Base-by-base conservation (phyloP, 2,113 vertebrate genomes). In the Silurus glanis region DNA sequence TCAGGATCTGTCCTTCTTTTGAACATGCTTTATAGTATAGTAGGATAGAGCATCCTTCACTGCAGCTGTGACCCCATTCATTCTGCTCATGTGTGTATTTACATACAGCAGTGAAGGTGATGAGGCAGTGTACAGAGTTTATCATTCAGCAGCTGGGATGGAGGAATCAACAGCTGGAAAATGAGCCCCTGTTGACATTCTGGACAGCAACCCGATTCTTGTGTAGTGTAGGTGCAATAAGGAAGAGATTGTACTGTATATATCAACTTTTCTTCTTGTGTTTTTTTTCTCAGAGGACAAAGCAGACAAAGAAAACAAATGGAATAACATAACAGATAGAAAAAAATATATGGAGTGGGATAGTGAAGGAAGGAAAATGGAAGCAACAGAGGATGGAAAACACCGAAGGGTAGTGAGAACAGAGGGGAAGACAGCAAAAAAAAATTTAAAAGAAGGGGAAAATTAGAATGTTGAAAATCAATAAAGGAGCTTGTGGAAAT, bases 31-130 rank as follows among this genome's bases (percentile, higher is more conserved):
- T 72, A 59, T 16, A 69, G 28, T 80, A 28, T 13, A 7, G 55
- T 59, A 47, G 28, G 21, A 90, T 84, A 75, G 78, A 75, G n/a
- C 85, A 91, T 90, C 85, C 79, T 86, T 90, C 10, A 37, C 45
- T 85, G 51, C 5, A 76, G 85, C 85, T 83, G 1, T 14, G 25
- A 86, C 66, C 84, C 75, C 45, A 53, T 89, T 93, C 90, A 92
- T 83, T 88, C 88, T 61, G 56, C 90, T 37, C 75, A 78, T 56
- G 89, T 85, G 62, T 82, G 78, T 89, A 88, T 93, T 93, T 93
- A 92, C 92, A 92, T 93, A 92, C 91, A 91, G 92, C 91, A 90
- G 47, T 85, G 79, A 1, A 58, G 83, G 78, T n/a, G 13, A 6
- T 72, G 79, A 72, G 14, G 45, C 53, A 16, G 23, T 16, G 17